Evolutionary conservation across 1,140 invertebrate species (phyloP).

Genomic region (Melipona quadrifasciata): DNA sequence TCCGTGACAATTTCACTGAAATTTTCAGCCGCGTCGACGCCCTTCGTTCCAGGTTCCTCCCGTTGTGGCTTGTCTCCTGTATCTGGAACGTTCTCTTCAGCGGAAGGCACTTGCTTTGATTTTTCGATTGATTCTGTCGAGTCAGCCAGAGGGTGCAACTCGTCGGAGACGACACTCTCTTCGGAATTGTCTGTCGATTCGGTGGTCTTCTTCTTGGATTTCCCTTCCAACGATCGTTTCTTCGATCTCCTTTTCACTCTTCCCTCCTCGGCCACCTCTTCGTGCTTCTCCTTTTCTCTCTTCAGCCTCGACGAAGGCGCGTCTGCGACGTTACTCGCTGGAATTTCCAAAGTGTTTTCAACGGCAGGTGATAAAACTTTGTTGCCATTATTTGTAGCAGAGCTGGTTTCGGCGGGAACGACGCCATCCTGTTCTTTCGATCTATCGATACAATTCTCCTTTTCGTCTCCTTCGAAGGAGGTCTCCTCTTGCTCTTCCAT

Average conservation of each 20-base stretch:
- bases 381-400: not conserved
- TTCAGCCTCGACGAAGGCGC: not conserved
- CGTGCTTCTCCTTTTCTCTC: not conserved
- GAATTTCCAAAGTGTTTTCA: not conserved
- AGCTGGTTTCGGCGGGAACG: not conserved
- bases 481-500: not conserved
- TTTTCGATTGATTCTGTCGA: slow-evolving; percentile 67
- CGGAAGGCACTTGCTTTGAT: slow-evolving; percentile 47
- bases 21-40: not conserved
- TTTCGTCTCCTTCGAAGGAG: not conserved
- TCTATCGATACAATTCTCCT: not conserved
- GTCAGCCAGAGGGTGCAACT: slow-evolving; percentile 60
- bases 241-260: slow-evolving; percentile 61
- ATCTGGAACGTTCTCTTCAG: slow-evolving; percentile 13
- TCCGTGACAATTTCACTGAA: not conserved
- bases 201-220: slow-evolving; percentile 63
- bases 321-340: not conserved
- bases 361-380: not conserved
- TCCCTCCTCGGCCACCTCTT: not conserved
- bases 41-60: not conserved
- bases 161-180: slow-evolving; percentile 46
- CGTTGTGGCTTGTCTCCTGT: slow-evolving; percentile 30
- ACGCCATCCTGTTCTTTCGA: not conserved
- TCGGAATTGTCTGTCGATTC: slow-evolving; percentile 42
- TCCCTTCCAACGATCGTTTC: slow-evolving; percentile 66